Evolutionary conservation across 2,797 vertebrate species (phyloP), one percentile per base, ranked within the genome.

Genomic region (Peromyscus eremicus): DNA sequence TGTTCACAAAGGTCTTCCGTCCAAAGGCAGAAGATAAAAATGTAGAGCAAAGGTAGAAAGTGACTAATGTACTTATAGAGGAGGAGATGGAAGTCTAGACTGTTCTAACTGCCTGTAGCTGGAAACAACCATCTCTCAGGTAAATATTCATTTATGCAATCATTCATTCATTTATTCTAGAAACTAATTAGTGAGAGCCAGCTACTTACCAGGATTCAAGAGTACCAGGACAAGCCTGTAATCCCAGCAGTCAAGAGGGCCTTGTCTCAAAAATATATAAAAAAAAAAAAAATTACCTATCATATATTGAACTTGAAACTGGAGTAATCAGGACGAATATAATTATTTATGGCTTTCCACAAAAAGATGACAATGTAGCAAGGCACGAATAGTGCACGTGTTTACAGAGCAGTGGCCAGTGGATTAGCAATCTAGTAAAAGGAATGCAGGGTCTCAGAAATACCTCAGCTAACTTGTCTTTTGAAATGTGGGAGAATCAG

Each of bases 71-170:
- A 43, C 84, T 82, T 64, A 43, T n/a, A 79, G 19, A 79, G 27
- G 17, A 68, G 23, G 34, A 55, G 55, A 27, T 43, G 3, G 40
- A 80, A 37, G 5, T 40, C 82, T 90, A 55, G n/a, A 40, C 32
- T 85, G 40, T 12, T 71, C 62, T 66, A 66, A 68, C 0, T 46
- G 49, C 66, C 52, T 71, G 5, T n/a, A 68, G 8, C 9, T 25
- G 43, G 75, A 94, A 92, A 70, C 5, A 94, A n/a, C 16, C 80
- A 86, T 91, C 32, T 70, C 52, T 80, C 46, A 12, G 29, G 83
- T 96, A 82, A 71, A n/a, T 71, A 46, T 93, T 85, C 66, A 85
- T 82, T 79, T 34, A 83, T 25, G 17, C 14, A 49, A 34, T 66
- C 25, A 52, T 90, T 82, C 64, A 94, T 49, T 34, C 25, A 52